phyloP scores from a whole-genome alignment of 2,888 invertebrate species.

The Masnerella sp. region DNA sequence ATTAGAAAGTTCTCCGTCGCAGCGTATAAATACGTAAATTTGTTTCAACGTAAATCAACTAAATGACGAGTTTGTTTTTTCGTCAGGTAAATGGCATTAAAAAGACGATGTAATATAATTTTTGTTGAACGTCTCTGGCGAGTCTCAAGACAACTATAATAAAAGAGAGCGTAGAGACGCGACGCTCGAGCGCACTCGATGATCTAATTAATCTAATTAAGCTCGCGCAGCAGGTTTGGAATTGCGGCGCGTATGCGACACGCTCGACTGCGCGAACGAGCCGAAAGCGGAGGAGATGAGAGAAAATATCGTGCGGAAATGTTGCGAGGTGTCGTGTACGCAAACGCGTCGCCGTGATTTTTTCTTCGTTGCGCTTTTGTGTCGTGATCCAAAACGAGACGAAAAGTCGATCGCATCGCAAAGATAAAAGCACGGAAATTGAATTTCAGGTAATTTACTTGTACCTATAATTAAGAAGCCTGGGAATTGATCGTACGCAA shows the following conservation, averaged over 20 bases:
- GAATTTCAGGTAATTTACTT: slow-evolving; percentile 44
- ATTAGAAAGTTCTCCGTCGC: slow-evolving; percentile 7
- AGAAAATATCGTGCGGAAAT: slow-evolving; percentile 47
- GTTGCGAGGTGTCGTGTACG: slow-evolving; percentile 22
- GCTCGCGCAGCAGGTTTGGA: slow-evolving; percentile 63
- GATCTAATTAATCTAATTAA: slow-evolving; percentile 75
- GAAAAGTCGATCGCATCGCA: slow-evolving; percentile 35
- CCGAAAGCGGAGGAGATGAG: slow-evolving; percentile 40
- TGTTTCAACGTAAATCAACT: slow-evolving; percentile 31
- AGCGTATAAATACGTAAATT: too few species aligned
- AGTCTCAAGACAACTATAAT: slow-evolving; percentile 44
- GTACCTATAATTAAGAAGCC: slow-evolving; percentile 35
- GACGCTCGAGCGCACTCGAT: slow-evolving; percentile 59
- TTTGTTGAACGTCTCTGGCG: slow-evolving; percentile 40
- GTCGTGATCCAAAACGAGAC: slow-evolving; percentile 14
- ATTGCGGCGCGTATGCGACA: slow-evolving; percentile 57
- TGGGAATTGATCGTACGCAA: slow-evolving; percentile 33
- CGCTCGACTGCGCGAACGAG: slow-evolving; percentile 51
- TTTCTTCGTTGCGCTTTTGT: slow-evolving; percentile 28
- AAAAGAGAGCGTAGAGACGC: slow-evolving; percentile 47
- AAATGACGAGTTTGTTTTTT: slow-evolving; percentile 32
- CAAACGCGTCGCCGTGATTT: slow-evolving; percentile 28
- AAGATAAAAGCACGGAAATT: slow-evolving; percentile 38
- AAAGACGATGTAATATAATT: slow-evolving; percentile 34
- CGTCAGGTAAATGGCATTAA: slow-evolving; percentile 30